phyloP scores from a whole-genome alignment of 2,113 vertebrate genomes.

The Fregetta grallaria region DNA sequence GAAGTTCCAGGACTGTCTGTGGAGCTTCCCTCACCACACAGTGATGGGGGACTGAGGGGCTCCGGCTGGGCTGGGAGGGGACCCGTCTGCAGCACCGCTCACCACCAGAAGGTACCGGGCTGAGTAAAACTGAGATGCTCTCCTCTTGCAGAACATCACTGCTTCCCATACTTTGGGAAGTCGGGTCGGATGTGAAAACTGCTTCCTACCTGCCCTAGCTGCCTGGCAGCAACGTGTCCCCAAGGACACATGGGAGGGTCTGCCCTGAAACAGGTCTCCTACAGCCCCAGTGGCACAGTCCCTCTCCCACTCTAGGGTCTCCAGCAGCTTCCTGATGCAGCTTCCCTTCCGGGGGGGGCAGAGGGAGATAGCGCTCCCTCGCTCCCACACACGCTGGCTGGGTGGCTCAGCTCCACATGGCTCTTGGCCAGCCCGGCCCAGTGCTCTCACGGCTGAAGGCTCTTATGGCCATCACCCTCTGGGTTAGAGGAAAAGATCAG shows the following conservation, averaged over 20 bases:
- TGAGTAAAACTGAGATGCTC: neutral
- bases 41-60: neutral
- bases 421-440: neutral
- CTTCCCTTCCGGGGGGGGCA: neutral
- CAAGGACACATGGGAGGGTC: neutral
- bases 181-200: neutral
- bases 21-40: neutral
- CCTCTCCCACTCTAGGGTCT: neutral
- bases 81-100: neutral
- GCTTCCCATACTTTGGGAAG: neutral
- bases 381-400: accelerated
- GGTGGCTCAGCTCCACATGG: accelerated
- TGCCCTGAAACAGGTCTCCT: neutral
- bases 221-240: neutral
- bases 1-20: neutral
- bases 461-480: neutral
- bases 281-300: neutral
- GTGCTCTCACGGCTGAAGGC: neutral
- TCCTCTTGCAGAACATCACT: neutral
- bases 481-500: neutral
- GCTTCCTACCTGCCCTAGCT: neutral
- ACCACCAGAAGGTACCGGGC: neutral
- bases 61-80: neutral
- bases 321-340: neutral
- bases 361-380: neutral